phyloP scores from a whole-genome alignment of 2,888 invertebrate genomes.

The Tetranychus piercei region DNA sequence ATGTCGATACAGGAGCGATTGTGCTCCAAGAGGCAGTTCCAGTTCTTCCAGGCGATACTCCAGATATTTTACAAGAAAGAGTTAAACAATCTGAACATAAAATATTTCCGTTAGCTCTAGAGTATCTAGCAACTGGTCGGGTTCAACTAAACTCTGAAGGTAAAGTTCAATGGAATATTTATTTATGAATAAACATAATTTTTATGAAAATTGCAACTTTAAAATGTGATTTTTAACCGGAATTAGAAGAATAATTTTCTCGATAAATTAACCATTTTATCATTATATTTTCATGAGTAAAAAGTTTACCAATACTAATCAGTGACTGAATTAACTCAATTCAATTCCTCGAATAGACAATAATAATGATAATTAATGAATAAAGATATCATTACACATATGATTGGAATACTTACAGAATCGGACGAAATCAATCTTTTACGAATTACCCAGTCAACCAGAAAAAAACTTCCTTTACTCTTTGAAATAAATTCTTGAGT shows the following conservation, averaged over 20 bases:
- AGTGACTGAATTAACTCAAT: too few relatives aligned
- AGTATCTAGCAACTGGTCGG: slow-evolving; percentile 49
- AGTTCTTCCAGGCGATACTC: slow-evolving; percentile 53
- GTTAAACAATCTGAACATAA: slow-evolving; percentile 57
- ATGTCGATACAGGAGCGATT: slow-evolving; percentile 77
- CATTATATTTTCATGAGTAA: too few relatives aligned
- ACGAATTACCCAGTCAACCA: too few relatives aligned
- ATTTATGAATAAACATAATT: background rate
- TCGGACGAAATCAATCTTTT: too few relatives aligned
- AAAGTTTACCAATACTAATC: too few relatives aligned
- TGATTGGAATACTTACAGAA: too few relatives aligned
- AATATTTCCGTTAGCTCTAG: slow-evolving; percentile 63
- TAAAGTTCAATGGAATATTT: slow-evolving; percentile 10
- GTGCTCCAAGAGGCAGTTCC: slow-evolving; percentile 67
- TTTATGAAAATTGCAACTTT: background rate
- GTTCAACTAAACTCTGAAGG: slow-evolving; percentile 30
- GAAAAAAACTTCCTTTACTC: too few relatives aligned
- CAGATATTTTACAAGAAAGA: slow-evolving; percentile 50
- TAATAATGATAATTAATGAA: too few relatives aligned
- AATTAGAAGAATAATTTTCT: background rate
- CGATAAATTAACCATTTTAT: too few relatives aligned
- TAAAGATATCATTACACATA: too few relatives aligned
- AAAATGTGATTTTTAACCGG: background rate
- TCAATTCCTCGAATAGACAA: too few relatives aligned
- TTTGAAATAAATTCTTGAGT: too few relatives aligned